Evolutionary conservation across 2,888 invertebrate genomes (phyloP), one percentile per base, ranked within the genome.

Genomic region (Dusona sp.): DNA sequence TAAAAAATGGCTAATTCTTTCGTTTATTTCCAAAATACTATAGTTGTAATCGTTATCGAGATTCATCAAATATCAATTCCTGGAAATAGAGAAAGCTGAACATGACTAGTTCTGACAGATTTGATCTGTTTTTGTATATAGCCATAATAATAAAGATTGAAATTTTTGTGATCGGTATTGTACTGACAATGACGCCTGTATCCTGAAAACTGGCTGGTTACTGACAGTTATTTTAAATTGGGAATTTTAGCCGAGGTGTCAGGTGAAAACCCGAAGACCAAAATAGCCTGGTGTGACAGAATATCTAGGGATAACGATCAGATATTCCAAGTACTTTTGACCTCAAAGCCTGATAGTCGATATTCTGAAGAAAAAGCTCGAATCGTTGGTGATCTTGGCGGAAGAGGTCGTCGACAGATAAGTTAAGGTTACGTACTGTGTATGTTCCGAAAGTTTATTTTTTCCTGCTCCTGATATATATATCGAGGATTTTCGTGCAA

Each of bases 381-480:
- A 70, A 82, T 54, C 54, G 54, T 85, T 48, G 36, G 11, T 29
- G 73, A 83, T 57, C 51, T 61, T 42, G 61, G 81, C 42, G 72
- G 67, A 79, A 81, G 89, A 36, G 36, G 84, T 88, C 84, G 83
- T 81, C 77, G 81, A 86, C 84, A 90, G 90, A 90, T 91, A 90
- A 90, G 90, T 91, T 89, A 88, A 83, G 57, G 88, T 88, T 88
- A 25, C 87, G 89, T 88, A 72, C 36, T 87, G n/a, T 65, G 65
- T 68, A 25, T n/a, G 36, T 45, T 70, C 4, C 11, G 38, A 33
- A 54, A 36, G 88, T 88, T 89, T 87, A 84, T 87, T n/a, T 87
- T 85, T 88, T 89, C 89, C 89, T 90, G 88, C 85, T 85, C 57
- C 89, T 2, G 45, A 22, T 33, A 16, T 65, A 16, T 65, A 42